Evolutionary conservation across 2,888 invertebrate genomes (phyloP).

Genomic region (Andrena bicolor): DNA sequence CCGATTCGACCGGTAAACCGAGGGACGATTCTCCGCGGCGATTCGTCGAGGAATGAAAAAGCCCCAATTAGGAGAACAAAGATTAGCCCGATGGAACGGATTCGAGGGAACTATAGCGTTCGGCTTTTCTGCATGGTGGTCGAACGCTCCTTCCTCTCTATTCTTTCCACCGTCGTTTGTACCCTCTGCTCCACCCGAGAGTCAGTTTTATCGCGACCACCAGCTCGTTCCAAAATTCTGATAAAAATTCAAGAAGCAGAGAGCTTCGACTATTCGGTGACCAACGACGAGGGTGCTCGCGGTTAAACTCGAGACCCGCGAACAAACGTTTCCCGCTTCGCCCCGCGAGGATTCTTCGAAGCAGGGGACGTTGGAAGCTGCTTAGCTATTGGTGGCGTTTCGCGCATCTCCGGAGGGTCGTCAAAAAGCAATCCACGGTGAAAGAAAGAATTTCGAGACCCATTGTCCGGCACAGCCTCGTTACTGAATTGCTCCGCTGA

Average conservation of each 20-base stretch:
- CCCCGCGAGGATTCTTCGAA: background rate
- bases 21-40: slow-evolving; percentile 17
- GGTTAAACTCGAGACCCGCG: slow-evolving; percentile 6
- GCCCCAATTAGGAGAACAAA: slow-evolving; percentile 66
- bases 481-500: slow-evolving; percentile 10
- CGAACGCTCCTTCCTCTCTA: slow-evolving; percentile 16
- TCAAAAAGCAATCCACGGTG: slow-evolving; percentile 35
- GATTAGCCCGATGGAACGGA: slow-evolving; percentile 57
- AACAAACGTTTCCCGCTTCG: background rate
- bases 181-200: background rate
- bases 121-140: slow-evolving; percentile 56
- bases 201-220: slow-evolving; percentile 31
- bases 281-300: background rate
- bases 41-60: slow-evolving; percentile 58
- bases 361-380: background rate
- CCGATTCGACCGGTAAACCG: slow-evolving; percentile 15
- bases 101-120: slow-evolving; percentile 57
- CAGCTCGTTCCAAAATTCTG: slow-evolving; percentile 35
- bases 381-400: background rate
- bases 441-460: slow-evolving; percentile 19
- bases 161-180: background rate
- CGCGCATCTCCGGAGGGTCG: slow-evolving; percentile 24
- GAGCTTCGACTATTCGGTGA: slow-evolving; percentile 47
- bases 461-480: slow-evolving; percentile 28
- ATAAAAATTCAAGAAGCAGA: background rate